Base-by-base conservation (phyloP, 2,888 invertebrate species). In the Dexiosoma caninum region DNA sequence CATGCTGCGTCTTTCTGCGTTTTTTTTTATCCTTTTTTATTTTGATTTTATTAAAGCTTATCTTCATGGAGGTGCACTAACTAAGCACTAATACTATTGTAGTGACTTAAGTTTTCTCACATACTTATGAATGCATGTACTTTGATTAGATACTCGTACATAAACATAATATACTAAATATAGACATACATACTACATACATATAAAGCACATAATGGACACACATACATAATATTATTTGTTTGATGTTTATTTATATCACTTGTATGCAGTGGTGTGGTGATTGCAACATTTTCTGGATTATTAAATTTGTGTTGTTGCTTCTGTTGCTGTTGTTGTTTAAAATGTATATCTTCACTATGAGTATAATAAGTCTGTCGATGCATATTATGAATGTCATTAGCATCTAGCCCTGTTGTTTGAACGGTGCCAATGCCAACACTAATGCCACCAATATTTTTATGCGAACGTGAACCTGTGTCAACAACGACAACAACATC, bases 401-500 rank as follows among this genome's bases (percentile, higher is more conserved):
- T 67, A 70, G 60, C 78, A 62, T 49, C 79, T 12, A 72, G 40
- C 30, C 78, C 70, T 37, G 81, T 71, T 55, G 78, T 78, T 44
- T 82, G 71, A 57, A 82, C 76, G 40, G 81, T 82, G 72, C 83
- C 69, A 82, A 78, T 81, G 46, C 81, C 78, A 62, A 79, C 64
- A 71, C 83, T 76, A 42, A 72, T 81, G 78, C 80, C 42, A 62
- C 85, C 77, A 69, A 62, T 72, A 77, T 49, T 76, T 67, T 78
- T 78, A 66, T 75, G 69, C 27, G 51, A 59, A 62, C 80, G 75
- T 51, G 74, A 76, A 42, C 66, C 81, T 42, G 82, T 83, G 77
- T 83, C 83, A 53, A 84, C 82, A 51, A 88, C 86, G 27, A 88
- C 87, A 55, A 89, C 88, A 76, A 89, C 88, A 83, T 87, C 86